Evolutionary conservation across 1,140 invertebrate species (phyloP).

Genomic region (Calephelis virginiensis): DNA sequence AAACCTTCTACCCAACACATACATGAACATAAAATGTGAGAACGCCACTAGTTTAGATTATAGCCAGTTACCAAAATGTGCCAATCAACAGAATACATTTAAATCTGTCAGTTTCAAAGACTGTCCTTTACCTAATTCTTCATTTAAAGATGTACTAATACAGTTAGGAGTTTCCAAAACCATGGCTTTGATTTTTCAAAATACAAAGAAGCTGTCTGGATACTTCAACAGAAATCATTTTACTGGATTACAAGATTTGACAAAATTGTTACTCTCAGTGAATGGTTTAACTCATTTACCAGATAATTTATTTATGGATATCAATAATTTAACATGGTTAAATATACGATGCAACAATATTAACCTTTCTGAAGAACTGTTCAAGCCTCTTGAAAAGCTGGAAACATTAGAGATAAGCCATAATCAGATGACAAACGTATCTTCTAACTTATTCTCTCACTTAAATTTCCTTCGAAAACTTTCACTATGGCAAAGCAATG

Average conservation of each 20-base stretch:
- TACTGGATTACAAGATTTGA: slow-evolving; percentile 70
- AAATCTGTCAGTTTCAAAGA: slow-evolving; percentile 72
- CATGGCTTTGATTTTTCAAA: slow-evolving; percentile 70
- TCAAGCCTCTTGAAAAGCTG: slow-evolving; percentile 77
- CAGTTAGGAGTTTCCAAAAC: slow-evolving; percentile 68
- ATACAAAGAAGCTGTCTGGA: slow-evolving; percentile 67
- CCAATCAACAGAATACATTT: slow-evolving; percentile 51
- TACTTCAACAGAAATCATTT: slow-evolving; percentile 77
- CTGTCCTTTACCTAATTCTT: slow-evolving; percentile 66
- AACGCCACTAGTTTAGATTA: slow-evolving; percentile 60
- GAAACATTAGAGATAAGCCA: slow-evolving; percentile 81
- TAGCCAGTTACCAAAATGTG: slow-evolving; percentile 63
- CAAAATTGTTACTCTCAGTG: slow-evolving; percentile 68
- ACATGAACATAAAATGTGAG: slow-evolving; percentile 67
- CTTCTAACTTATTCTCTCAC: slow-evolving; percentile 80
- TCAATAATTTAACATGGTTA: slow-evolving; percentile 80
- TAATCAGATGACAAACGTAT: slow-evolving; percentile 80
- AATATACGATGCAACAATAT: slow-evolving; percentile 81
- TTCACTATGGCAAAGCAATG: slow-evolving; percentile 82
- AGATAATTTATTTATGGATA: slow-evolving; percentile 79
- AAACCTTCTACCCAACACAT: slow-evolving; percentile 61
- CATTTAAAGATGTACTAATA: slow-evolving; percentile 63
- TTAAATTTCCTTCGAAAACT: slow-evolving; percentile 79
- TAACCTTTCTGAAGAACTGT: slow-evolving; percentile 78
- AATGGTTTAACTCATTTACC: slow-evolving; percentile 78